phyloP scores from a whole-genome alignment of 2,888 invertebrate species.

The Amphipyra tragopoginis region DNA sequence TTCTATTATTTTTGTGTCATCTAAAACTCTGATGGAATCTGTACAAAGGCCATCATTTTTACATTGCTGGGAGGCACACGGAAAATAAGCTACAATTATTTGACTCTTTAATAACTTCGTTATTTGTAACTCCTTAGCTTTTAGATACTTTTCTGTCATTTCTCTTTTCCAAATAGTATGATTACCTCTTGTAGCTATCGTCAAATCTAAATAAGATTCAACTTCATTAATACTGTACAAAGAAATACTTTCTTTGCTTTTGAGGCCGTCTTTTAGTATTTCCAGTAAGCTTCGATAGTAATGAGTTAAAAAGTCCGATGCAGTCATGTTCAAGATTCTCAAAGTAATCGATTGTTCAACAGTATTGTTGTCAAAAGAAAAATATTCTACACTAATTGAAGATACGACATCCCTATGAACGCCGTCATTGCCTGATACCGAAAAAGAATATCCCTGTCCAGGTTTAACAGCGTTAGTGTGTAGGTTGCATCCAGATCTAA shows the following conservation, averaged over 20 bases:
- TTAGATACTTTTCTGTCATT: constrained; percentile 91
- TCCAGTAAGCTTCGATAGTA: constrained; percentile 94
- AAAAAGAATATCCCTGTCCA: constrained; percentile 93
- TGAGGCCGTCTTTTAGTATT: constrained; percentile 92
- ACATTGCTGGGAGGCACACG: constrained; percentile 93
- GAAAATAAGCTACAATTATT: constrained; percentile 93
- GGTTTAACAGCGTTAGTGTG: constrained; percentile 93
- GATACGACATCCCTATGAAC: constrained; percentile 96
- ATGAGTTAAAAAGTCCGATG: constrained; percentile 93
- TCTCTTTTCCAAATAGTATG: constrained; percentile 91
- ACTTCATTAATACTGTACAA: constrained; percentile 94
- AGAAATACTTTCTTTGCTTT: constrained; percentile 91
- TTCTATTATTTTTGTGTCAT: constrained; percentile 93
- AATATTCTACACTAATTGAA: constrained; percentile 95
- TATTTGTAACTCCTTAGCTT: constrained; percentile 91
- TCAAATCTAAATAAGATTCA: constrained; percentile 92
- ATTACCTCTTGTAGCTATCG: constrained; percentile 91
- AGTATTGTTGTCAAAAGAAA: constrained; percentile 94
- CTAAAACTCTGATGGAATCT: constrained; percentile 92
- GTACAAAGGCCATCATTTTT: constrained; percentile 95
- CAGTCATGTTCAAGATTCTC: constrained; percentile 93
- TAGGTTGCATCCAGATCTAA: constrained; percentile 94
- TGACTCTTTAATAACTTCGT: constrained; percentile 91
- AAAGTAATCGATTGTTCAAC: constrained; percentile 95
- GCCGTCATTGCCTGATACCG: constrained; percentile 97